Evolutionary conservation across 2,888 invertebrate species (phyloP).

Genomic region (Chaetoderma sp.): DNA sequence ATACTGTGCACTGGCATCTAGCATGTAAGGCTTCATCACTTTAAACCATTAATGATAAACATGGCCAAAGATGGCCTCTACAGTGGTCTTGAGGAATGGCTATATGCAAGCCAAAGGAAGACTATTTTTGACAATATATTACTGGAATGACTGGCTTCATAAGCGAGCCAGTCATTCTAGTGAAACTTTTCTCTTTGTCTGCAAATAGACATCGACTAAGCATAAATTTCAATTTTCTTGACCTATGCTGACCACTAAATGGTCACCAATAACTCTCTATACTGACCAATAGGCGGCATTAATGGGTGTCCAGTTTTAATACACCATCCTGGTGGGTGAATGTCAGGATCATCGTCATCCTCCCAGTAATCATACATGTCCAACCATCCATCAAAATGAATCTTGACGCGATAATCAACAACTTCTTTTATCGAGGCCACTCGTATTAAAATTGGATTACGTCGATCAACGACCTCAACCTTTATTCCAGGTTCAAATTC

Average conservation of each 20-base stretch:
- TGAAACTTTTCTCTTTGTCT: too few relatives aligned
- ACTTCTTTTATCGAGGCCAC: slow-evolving; percentile 83
- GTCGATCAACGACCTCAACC: slow-evolving; percentile 86
- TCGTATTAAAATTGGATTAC: slow-evolving; percentile 83
- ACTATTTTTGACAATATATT: too few relatives aligned
- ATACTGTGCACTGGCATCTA: too few relatives aligned
- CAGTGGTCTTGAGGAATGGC: too few relatives aligned
- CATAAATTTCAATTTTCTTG: too few relatives aligned
- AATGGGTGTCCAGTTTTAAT: slow-evolving; percentile 87
- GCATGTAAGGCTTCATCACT: too few relatives aligned
- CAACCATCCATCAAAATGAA: slow-evolving; percentile 92
- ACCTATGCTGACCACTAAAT: neutral
- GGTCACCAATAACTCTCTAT: neutral
- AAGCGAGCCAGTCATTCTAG: too few relatives aligned
- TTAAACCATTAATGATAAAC: too few relatives aligned
- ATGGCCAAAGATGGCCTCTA: too few relatives aligned
- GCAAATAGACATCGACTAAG: too few relatives aligned
- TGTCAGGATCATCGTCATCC: slow-evolving; percentile 89
- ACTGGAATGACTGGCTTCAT: too few relatives aligned
- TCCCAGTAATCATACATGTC: slow-evolving; percentile 87
- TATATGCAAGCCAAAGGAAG: too few relatives aligned
- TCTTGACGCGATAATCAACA: slow-evolving; percentile 80
- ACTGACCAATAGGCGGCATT: slow-evolving; percentile 80
- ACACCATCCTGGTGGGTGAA: slow-evolving; percentile 94
- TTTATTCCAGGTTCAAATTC: slow-evolving; percentile 88